Conservation (phyloP, 1,140 invertebrate species). For the Drosophila pectinifera region DNA sequence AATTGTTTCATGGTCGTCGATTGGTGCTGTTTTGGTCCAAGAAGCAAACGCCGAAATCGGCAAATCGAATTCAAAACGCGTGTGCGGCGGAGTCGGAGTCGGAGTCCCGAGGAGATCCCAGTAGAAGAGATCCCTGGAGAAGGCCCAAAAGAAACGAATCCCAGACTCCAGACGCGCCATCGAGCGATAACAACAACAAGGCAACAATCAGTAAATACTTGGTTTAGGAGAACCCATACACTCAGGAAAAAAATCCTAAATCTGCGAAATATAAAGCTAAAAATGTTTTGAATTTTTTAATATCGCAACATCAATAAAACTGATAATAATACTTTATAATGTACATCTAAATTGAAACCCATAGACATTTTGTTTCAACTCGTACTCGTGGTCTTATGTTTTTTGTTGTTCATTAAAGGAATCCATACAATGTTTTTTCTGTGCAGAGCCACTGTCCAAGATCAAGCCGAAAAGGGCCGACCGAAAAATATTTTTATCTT, state of each 20-base stretch:
- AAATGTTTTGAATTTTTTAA: too few species aligned
- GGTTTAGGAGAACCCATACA: slow-evolving; percentile 52
- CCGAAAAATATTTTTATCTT: slow-evolving; percentile 81
- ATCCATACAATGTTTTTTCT: neutral
- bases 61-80: slow-evolving; percentile 74
- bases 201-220: slow-evolving; percentile 63
- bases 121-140: slow-evolving; percentile 49
- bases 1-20: slow-evolving; percentile 77
- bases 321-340: too few species aligned
- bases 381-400: too few species aligned
- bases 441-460: slow-evolving; percentile 57
- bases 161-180: slow-evolving; percentile 52
- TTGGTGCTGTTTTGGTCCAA: slow-evolving; percentile 20
- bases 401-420: too few species aligned
- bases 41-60: slow-evolving; percentile 54
- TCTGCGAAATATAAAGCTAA: too few species aligned
- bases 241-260: neutral
- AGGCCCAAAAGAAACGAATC: slow-evolving; percentile 26
- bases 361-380: too few species aligned
- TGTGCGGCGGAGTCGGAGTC: slow-evolving; percentile 26
- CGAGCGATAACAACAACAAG: slow-evolving; percentile 55
- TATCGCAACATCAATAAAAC: too few species aligned
- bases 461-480: slow-evolving; percentile 65
- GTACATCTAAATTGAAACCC: too few species aligned
- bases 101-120: slow-evolving; percentile 41